These are phyloP conservation scores for Parnassius orleans DNA, from an alignment of 2,888 invertebrate species.

Conservation along the genomic window DNA sequence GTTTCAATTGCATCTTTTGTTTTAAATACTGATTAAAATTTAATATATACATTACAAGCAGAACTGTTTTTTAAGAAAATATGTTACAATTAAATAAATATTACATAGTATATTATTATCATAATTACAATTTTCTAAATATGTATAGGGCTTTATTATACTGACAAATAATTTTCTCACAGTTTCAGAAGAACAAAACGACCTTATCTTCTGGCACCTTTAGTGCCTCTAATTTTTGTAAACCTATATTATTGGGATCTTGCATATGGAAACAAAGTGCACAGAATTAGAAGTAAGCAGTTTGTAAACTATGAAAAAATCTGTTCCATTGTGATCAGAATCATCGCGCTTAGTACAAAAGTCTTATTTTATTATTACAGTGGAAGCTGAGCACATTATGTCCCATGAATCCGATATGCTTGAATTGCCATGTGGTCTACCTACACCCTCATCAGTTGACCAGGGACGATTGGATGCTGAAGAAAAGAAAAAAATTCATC, in stretches of 20 bases:
- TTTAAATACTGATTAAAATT: too few species aligned
- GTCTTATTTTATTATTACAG: slow-evolving; percentile 50
- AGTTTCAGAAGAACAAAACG: slow-evolving; percentile 83
- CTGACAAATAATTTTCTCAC: slow-evolving; percentile 17
- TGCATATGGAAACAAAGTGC: slow-evolving; percentile 88
- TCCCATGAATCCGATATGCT: slow-evolving; percentile 85
- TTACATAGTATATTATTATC: too few species aligned
- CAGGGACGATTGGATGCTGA: slow-evolving; percentile 83
- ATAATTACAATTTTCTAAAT: too few species aligned
- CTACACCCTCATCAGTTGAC: slow-evolving; percentile 87
- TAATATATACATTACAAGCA: too few species aligned
- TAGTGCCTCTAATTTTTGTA: slow-evolving; percentile 86
- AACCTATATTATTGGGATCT: slow-evolving; percentile 87
- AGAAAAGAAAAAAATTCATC: slow-evolving; percentile 84
- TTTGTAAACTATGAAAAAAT: slow-evolving; percentile 2
- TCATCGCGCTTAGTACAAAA: neutral
- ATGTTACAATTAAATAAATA: too few species aligned
- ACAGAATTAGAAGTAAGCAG: slow-evolving; percentile 86
- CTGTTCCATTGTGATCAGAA: neutral
- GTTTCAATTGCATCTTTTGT: too few species aligned
- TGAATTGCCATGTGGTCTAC: slow-evolving; percentile 87
- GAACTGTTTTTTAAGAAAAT: too few species aligned
- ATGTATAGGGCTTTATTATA: too few species aligned
- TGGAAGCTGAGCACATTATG: slow-evolving; percentile 90
- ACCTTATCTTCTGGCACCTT: slow-evolving; percentile 81